Conservation (phyloP, 2,113 vertebrate species). For the Coregonus clupeaformis region DNA sequence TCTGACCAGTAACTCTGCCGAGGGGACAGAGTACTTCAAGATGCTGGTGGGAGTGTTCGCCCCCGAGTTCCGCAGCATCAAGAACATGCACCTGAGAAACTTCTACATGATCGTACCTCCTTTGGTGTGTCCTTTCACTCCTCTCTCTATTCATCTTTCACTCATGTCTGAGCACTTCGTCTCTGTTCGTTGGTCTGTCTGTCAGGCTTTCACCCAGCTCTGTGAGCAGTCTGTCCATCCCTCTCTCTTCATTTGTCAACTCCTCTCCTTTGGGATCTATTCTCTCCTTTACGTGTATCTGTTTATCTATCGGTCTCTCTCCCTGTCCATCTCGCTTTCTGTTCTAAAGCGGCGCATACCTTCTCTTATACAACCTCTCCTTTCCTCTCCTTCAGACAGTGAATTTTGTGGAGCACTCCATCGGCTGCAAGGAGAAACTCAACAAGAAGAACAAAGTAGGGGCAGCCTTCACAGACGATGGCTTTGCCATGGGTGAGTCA, state of each 20-base stretch:
- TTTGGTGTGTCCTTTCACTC: slow-evolving; percentile 76
- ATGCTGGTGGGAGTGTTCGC: slow-evolving; percentile 97
- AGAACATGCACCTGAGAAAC: slow-evolving; percentile 97
- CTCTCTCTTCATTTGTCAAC: too few species aligned
- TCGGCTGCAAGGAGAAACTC: slow-evolving; percentile 95
- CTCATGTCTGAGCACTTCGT: background rate
- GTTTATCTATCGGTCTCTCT: background rate
- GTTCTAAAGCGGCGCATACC: background rate
- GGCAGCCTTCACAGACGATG: slow-evolving; percentile 96
- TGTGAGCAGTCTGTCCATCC: background rate
- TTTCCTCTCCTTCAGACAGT: slow-evolving; percentile 78
- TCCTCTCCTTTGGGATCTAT: too few species aligned
- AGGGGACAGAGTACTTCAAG: slow-evolving; percentile 98
- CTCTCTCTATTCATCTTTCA: background rate
- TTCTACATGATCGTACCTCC: slow-evolving; percentile 98
- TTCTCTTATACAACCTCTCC: background rate
- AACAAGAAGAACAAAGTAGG: slow-evolving; percentile 99
- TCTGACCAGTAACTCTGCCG: slow-evolving; percentile 92
- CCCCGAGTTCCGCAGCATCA: slow-evolving; percentile 91
- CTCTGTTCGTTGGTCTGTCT: background rate
- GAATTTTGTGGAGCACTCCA: slow-evolving; percentile 98
- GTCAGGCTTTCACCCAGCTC: background rate
- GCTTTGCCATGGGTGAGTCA: slow-evolving; percentile 95
- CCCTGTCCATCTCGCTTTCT: background rate
- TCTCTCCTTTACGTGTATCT: background rate